phyloP scores from a whole-genome alignment of 2,113 vertebrate genomes.

The Prinia subflava region DNA sequence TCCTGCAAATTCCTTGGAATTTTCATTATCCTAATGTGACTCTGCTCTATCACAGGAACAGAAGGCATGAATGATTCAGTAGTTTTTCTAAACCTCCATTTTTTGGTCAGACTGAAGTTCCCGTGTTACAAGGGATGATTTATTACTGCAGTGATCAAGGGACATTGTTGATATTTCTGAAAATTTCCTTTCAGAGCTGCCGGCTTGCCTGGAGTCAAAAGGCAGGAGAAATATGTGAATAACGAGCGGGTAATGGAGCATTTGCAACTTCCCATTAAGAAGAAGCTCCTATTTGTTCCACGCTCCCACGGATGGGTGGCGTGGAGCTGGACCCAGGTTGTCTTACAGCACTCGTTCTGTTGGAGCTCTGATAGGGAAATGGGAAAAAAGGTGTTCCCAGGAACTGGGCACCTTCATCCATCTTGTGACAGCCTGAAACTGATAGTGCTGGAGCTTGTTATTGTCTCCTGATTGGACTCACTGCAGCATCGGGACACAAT shows the following conservation, averaged over 20 bases:
- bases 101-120: not conserved
- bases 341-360: not conserved
- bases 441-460: not conserved
- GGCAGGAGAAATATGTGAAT: not conserved
- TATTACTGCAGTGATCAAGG: conserved; percentile 20
- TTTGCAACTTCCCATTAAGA: conserved; percentile 10
- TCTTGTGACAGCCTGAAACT: not conserved
- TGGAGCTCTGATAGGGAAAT: not conserved
- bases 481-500: rapidly evolving
- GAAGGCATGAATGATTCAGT: not conserved
- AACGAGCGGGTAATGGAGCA: not conserved
- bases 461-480: not conserved
- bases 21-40: not conserved
- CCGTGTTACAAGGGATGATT: not conserved
- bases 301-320: not conserved
- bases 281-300: not conserved
- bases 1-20: not conserved
- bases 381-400: not conserved
- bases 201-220: not conserved
- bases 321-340: not conserved
- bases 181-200: not conserved
- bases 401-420: not conserved
- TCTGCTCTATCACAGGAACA: not conserved
- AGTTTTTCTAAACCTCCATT: not conserved
- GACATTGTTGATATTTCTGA: not conserved